A percentile compares a stretch with the other conserved stretches of the same genome.
phyloP scores from a whole-genome alignment of 1,140 invertebrate genomes.

The Macrostomum lignano region DNA sequence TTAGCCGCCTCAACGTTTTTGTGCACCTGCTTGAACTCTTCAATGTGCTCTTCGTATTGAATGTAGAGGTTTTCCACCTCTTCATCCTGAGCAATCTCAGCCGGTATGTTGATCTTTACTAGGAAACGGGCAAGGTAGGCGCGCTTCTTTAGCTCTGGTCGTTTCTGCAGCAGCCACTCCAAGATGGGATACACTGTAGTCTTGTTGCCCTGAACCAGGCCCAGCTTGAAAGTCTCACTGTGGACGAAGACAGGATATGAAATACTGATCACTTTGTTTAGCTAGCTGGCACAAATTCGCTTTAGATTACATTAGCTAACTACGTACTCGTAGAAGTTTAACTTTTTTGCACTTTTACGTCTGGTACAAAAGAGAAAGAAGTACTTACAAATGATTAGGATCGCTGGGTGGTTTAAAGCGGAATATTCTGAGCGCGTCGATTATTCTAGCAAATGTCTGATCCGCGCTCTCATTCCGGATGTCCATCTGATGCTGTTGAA shows the following conservation, averaged over 20 bases:
- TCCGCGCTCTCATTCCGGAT: conserved; percentile 35
- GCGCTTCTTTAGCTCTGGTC: conserved; percentile 43
- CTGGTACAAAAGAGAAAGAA: not conserved
- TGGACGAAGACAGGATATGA: conserved; percentile 7
- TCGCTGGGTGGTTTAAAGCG: conserved; percentile 40
- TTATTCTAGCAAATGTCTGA: conserved; percentile 35
- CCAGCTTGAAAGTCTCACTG: conserved; percentile 34
- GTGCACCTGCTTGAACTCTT: too few species aligned
- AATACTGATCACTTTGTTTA: not conserved
- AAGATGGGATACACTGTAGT: conserved; percentile 44
- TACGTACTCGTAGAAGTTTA: too few species aligned
- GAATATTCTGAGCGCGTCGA: conserved; percentile 34
- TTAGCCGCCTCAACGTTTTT: too few species aligned
- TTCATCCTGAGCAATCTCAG: conserved; percentile 45
- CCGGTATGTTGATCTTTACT: conserved; percentile 48
- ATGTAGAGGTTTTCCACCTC: conserved; percentile 41
- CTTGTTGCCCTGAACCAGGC: conserved; percentile 42
- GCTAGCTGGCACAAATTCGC: too few species aligned
- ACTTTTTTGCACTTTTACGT: not conserved
- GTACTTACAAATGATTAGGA: conserved; percentile 13
- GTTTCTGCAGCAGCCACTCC: conserved; percentile 43
- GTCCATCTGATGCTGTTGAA: conserved; percentile 31
- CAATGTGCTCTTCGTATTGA: too few species aligned
- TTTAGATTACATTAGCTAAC: too few species aligned
- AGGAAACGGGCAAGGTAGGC: conserved; percentile 47